Base-by-base conservation (phyloP, 2,797 vertebrate species). In the Falco novaeseelandiae region DNA sequence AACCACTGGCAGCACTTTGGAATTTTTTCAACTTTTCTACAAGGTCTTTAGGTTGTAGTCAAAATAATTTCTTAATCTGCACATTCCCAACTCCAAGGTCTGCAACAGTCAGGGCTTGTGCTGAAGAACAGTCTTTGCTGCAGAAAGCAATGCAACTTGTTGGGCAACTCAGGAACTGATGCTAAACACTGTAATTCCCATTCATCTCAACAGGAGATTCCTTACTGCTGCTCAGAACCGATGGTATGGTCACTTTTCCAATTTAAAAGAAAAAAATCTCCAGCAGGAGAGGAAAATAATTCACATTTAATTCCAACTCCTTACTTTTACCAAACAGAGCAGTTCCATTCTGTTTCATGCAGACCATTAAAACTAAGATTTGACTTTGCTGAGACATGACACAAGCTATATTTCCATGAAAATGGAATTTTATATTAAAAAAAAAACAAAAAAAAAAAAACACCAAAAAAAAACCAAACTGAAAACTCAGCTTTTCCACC, bases 51-150 rank as follows among this genome's bases (percentile, higher is more conserved):
- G 49, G 44, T 71, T 96, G 87, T 51, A 93, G 93, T 82, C 92
- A 96, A 96, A 96, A 96, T 80, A 96, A 79, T 59, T 79, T 40
- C 80, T 90, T 54, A 78, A 84, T 96, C 87, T 94, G 92, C 89
- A 87, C 87, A 72, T 94, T 90, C 83, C 85, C 74, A 54, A 2
- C 81, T 84, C 84, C 81, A 73, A 81, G 91, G 87, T 74, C 76
- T 95, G 85, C 42, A 61, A 36, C 67, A 83, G 48, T 46, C 61
- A 81, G 73, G 42, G 80, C 49, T 59, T 72, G 58, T 92, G 87
- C 72, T 65, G 72, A 27, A 54, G 83, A 78, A 22, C 38, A 87
- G 48, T 8, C 55, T 87, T 63, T 73, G 52, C 78, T 0, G 1
- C 49, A 42, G 73, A 61, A 67, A 71, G 57, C 18, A 15, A 32